Percentiles rank a stretch among this genome's conserved stretches.
phyloP scores from a whole-genome alignment of 2,113 vertebrate species.

The Larimichthys crocea region DNA sequence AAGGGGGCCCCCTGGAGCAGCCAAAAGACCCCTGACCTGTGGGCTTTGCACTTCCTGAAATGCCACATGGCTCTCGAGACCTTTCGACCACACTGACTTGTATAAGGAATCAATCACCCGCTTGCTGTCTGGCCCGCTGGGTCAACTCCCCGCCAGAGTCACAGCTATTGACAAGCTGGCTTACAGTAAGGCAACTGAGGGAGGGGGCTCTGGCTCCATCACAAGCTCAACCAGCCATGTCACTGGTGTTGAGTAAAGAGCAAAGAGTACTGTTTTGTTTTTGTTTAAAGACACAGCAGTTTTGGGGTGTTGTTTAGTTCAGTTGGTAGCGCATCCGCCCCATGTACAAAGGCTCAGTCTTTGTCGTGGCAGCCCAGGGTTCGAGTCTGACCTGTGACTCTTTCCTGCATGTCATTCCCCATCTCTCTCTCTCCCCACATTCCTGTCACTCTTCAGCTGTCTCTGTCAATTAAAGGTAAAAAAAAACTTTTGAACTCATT shows the following conservation, averaged over 20 bases:
- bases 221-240: conserved; percentile 16
- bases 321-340: too few species aligned
- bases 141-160: conserved; percentile 43
- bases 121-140: conserved; percentile 53
- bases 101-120: conserved; percentile 73
- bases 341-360: too few species aligned
- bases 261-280: conserved; percentile 11
- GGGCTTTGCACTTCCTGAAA: conserved; percentile 58
- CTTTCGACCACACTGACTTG: conserved; percentile 60
- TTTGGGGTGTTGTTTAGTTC: not conserved
- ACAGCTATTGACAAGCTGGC: conserved; percentile 55
- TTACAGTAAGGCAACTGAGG: conserved; percentile 43
- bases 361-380: too few species aligned
- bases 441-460: too few species aligned
- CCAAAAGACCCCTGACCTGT: conserved; percentile 62
- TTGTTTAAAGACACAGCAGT: not conserved
- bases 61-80: conserved; percentile 66
- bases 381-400: too few species aligned
- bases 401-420: too few species aligned
- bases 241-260: conserved; percentile 5
- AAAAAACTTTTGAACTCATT: not conserved
- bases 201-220: not conserved
- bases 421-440: too few species aligned
- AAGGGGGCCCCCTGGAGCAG: conserved; percentile 28
- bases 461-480: too few species aligned